Evolutionary conservation across 2,888 invertebrate species (phyloP).

Genomic region (Augochlorella aurata): DNA sequence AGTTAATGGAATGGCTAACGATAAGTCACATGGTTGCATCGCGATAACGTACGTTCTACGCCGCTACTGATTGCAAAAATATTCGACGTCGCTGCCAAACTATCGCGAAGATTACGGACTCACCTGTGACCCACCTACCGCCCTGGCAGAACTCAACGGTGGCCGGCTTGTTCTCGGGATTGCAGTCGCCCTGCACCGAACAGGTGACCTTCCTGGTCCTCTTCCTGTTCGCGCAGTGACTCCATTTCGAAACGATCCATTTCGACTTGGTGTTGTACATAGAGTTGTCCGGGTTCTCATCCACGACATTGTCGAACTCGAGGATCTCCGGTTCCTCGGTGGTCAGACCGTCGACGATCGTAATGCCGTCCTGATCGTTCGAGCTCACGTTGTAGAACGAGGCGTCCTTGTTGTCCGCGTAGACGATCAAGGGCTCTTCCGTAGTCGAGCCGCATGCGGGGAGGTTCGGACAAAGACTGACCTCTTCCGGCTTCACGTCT

Average conservation of each 20-base stretch:
- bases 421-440: constrained; percentile 74
- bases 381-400: constrained; percentile 76
- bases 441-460: constrained; percentile 81
- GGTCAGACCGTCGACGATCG: constrained; percentile 68
- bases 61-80: neutral
- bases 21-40: neutral
- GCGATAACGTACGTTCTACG: neutral
- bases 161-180: constrained; percentile 70
- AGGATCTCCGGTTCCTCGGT: constrained; percentile 77
- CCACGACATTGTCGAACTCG: constrained; percentile 78
- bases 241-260: constrained; percentile 77
- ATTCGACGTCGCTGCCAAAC: neutral
- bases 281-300: constrained; percentile 75
- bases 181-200: constrained; percentile 73
- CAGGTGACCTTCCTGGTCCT: constrained; percentile 75
- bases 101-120: constrained; percentile 7
- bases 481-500: constrained; percentile 86
- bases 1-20: neutral
- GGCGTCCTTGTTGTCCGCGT: constrained; percentile 72
- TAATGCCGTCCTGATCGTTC: constrained; percentile 70
- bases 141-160: constrained; percentile 72
- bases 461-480: constrained; percentile 85
- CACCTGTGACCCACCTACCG: constrained; percentile 77
- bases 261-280: constrained; percentile 76
- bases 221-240: constrained; percentile 71